A percentile compares a stretch with the other conserved stretches of the same genome.
These are phyloP conservation scores for Bugulina stolonifera DNA, from an alignment of 2,888 invertebrate genomes.

Conservation along the genomic window DNA sequence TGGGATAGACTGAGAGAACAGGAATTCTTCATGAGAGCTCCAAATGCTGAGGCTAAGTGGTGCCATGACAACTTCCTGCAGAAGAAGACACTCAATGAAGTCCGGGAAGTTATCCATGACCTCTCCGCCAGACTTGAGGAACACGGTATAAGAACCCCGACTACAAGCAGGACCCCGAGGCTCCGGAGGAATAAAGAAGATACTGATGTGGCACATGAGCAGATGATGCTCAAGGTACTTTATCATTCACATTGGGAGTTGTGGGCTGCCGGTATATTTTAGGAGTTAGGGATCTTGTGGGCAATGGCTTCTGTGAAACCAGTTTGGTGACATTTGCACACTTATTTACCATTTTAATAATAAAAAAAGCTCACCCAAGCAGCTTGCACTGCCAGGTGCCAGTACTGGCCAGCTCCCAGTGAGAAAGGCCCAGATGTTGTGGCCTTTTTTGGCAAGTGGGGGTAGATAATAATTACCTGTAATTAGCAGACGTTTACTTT, in stretches of 20 bases:
- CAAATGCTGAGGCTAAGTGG: slow-evolving; percentile 22
- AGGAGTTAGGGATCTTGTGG: neutral
- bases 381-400: too few relatives aligned
- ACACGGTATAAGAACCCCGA: neutral
- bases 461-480: too few relatives aligned
- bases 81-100: slow-evolving; percentile 62
- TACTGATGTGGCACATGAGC: neutral
- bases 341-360: too few relatives aligned
- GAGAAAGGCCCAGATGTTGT: too few relatives aligned
- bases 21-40: slow-evolving; percentile 4
- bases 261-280: too few relatives aligned
- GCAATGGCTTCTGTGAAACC: too few relatives aligned
- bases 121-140: neutral
- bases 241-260: neutral
- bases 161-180: neutral
- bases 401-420: too few relatives aligned
- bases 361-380: too few relatives aligned
- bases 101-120: slow-evolving; percentile 1
- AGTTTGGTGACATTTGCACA: too few relatives aligned
- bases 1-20: slow-evolving; percentile 25
- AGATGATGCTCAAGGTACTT: neutral
- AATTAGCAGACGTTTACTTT: too few relatives aligned
- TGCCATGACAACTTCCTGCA: slow-evolving; percentile 24
- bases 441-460: too few relatives aligned
- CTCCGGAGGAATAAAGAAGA: neutral